Base-by-base conservation (phyloP, 2,888 invertebrate species). In the Automeris io region DNA sequence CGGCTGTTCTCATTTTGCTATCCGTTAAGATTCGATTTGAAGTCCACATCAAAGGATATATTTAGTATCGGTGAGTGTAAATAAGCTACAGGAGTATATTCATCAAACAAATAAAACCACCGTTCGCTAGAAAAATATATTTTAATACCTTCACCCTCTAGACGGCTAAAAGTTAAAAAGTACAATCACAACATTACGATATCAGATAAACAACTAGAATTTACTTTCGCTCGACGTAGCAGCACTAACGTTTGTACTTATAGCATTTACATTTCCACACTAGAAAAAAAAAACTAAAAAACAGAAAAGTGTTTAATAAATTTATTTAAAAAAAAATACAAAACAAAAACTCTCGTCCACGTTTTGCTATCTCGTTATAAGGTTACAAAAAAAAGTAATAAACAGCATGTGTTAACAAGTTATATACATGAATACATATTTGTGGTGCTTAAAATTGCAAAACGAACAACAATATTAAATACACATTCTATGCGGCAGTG, bases 321-420 rank as follows among this genome's bases (percentile, higher is more conserved):
- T 81, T 86, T 82, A 81, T 81, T 83, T 69, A 77, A 79, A 85
- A 75, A 78, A 78, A 77, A 57, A 50, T 47, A 56, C 72, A 70
- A 73, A 70, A 72, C 76, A 75, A 70, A 67, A 70, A 63, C 64
- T 54, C 60, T 66, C 72, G 69, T 71, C 68, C 71, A 71, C 68
- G 78, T 76, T 16, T 67, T 64, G 70, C 72, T 64, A 71, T 61
- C 65, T 70, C 64, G 63, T 70, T 73, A 70, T 61, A 67, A 69
- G 57, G 65, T 61, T 74, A 73, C 62, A 73, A 76, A 74, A 70
- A 64, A 66, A 70, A 68, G 65, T 63, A 68, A 61, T 60, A 71
- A 71, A 75, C 62, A 70, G 59, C 61, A 58, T 59, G 57, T 59
- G 68, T 68, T 73, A 78, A 79, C 75, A 74, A 74, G 61, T 66